Evolutionary conservation across 2,113 vertebrate genomes (phyloP).

Genomic region (Reinhardtius hippoglossoides): DNA sequence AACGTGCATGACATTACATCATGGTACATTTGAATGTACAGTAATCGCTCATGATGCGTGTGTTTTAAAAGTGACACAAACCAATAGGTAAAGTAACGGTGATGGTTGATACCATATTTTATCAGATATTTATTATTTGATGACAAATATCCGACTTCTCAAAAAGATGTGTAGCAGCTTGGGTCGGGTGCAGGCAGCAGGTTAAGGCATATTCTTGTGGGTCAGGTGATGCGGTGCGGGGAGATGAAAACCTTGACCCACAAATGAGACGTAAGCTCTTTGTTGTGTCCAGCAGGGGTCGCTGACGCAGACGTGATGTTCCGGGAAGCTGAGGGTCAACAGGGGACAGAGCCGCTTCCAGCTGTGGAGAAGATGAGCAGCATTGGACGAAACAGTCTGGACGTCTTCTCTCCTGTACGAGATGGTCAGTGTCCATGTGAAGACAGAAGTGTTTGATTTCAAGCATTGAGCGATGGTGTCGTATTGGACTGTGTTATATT

Average conservation of each 20-base stretch:
- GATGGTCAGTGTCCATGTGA: slow-evolving; percentile 84
- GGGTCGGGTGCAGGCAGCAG: too few species aligned
- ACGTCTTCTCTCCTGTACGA: slow-evolving; percentile 92
- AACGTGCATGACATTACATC: too few species aligned
- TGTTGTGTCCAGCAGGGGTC: slow-evolving; percentile 78
- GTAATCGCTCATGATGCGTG: too few species aligned
- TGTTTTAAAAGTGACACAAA: too few species aligned
- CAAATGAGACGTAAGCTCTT: background rate
- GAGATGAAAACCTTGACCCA: background rate
- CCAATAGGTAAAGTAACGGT: too few species aligned
- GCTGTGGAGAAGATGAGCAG: slow-evolving; percentile 78
- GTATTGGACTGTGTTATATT: too few species aligned
- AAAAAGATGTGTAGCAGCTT: too few species aligned
- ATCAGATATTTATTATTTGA: too few species aligned
- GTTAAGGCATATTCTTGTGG: too few species aligned
- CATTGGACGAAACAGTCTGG: slow-evolving; percentile 88
- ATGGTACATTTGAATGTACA: background rate
- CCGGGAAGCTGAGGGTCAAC: slow-evolving; percentile 86
- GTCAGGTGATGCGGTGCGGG: background rate
- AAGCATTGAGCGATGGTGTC: too few species aligned
- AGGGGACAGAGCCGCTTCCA: slow-evolving; percentile 65
- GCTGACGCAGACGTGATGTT: slow-evolving; percentile 81
- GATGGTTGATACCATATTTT: too few species aligned
- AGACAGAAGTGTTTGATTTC: background rate
- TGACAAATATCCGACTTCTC: too few species aligned